Evolutionary conservation across 2,888 invertebrate genomes (phyloP).

Genomic region (Anthophora plumipes): DNA sequence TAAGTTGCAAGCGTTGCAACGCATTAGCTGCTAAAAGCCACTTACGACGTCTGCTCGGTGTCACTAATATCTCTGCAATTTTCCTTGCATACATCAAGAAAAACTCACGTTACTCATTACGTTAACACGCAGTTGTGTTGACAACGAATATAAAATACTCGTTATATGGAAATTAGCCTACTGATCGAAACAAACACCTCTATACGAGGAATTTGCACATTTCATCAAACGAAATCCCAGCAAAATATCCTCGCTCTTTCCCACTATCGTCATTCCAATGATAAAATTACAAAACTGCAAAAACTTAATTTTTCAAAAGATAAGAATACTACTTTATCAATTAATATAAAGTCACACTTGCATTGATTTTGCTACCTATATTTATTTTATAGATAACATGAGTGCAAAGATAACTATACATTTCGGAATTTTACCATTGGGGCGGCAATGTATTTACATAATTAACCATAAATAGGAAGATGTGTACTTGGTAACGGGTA

Average conservation of each 20-base stretch:
- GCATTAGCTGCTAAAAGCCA: conserved; percentile 58
- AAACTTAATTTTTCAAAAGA: no score
- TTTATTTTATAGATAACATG: no score
- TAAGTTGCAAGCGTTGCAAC: conserved; percentile 51
- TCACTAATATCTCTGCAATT: conserved; percentile 49
- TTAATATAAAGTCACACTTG: no score
- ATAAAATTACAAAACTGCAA: no score
- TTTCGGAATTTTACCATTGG: no score
- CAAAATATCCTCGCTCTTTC: conserved; percentile 15
- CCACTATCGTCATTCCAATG: no score
- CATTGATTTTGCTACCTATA: no score
- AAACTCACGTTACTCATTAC: conserved; percentile 52
- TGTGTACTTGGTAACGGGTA: not conserved
- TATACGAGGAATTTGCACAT: not conserved
- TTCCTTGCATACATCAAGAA: conserved; percentile 55
- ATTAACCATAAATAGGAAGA: not conserved
- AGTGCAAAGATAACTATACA: no score
- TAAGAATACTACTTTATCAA: no score
- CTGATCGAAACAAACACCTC: conserved; percentile 55
- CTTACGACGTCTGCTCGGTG: conserved; percentile 40
- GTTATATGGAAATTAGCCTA: conserved; percentile 15
- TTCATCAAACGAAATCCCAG: not conserved
- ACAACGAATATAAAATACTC: conserved; percentile 11
- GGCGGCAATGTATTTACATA: not conserved
- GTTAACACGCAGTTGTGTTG: conserved; percentile 47